Conservation (phyloP, 2,113 vertebrate species). For the Sialia sialis region DNA sequence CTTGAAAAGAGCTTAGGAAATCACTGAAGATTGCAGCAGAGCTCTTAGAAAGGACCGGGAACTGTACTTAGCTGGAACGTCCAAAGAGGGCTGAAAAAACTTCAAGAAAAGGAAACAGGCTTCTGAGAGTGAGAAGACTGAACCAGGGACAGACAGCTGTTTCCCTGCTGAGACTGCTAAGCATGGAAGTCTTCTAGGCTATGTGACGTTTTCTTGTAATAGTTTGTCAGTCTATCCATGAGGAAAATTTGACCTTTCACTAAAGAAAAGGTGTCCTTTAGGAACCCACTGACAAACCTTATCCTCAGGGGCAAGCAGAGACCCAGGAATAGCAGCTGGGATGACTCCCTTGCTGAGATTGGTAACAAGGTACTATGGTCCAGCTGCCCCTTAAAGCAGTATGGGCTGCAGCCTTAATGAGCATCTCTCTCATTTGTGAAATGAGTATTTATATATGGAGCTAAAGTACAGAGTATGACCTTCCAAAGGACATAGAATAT, state of each 20-base stretch:
- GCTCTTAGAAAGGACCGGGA: neutral
- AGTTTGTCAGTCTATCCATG: neutral
- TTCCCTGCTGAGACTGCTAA: neutral
- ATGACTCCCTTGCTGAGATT: neutral
- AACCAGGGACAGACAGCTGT: neutral
- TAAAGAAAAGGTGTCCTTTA: neutral
- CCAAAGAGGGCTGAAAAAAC: neutral
- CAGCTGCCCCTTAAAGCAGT: neutral
- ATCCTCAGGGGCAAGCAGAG: neutral
- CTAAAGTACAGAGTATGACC: neutral
- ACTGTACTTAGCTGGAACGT: neutral
- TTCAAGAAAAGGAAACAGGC: neutral
- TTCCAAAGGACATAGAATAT: neutral
- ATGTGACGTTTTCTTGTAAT: neutral
- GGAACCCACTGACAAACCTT: neutral
- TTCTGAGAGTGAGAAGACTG: neutral
- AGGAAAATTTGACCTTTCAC: neutral
- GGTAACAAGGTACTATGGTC: neutral
- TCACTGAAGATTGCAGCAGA: neutral
- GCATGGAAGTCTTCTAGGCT: neutral
- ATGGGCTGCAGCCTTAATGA: neutral
- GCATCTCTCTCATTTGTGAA: neutral
- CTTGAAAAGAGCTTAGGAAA: neutral
- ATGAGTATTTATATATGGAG: neutral
- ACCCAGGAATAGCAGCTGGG: neutral